These are phyloP conservation scores for Anabacerthia variegaticeps DNA, from an alignment of 2,797 vertebrate species.

Conservation along the genomic window DNA sequence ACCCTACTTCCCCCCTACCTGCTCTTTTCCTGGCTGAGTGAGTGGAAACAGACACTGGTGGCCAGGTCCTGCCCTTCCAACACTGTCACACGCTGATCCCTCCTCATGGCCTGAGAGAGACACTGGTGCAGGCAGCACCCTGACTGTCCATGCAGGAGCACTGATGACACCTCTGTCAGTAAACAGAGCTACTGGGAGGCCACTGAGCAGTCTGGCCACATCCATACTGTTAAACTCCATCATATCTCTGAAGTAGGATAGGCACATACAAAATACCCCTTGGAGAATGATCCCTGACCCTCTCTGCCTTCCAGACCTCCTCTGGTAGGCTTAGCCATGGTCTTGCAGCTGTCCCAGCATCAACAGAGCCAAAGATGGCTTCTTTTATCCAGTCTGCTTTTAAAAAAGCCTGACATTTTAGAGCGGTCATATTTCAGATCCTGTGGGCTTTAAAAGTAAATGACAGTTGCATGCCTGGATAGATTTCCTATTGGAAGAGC, in stretches of 20 bases:
- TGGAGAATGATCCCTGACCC: not conserved
- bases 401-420: not conserved
- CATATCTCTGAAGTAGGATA: not conserved
- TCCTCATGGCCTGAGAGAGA: not conserved
- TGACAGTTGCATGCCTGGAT: slow-evolving; percentile 30
- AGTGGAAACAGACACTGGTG: not conserved
- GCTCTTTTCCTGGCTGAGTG: not conserved
- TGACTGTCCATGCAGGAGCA: not conserved
- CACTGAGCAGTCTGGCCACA: fast-evolving
- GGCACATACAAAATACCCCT: not conserved
- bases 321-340: not conserved
- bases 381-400: not conserved
- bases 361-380: not conserved
- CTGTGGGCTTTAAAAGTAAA: slow-evolving; percentile 35
- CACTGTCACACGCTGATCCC: fast-evolving
- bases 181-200: not conserved
- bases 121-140: fast-evolving
- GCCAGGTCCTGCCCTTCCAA: fast-evolving
- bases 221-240: not conserved
- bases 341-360: not conserved
- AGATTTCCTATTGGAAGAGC: slow-evolving; percentile 28
- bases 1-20: fast-evolving
- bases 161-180: not conserved
- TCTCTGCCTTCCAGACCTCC: not conserved
- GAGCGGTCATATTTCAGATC: not conserved